Conservation (phyloP, 2,888 invertebrate genomes). For the Tachina fera region DNA sequence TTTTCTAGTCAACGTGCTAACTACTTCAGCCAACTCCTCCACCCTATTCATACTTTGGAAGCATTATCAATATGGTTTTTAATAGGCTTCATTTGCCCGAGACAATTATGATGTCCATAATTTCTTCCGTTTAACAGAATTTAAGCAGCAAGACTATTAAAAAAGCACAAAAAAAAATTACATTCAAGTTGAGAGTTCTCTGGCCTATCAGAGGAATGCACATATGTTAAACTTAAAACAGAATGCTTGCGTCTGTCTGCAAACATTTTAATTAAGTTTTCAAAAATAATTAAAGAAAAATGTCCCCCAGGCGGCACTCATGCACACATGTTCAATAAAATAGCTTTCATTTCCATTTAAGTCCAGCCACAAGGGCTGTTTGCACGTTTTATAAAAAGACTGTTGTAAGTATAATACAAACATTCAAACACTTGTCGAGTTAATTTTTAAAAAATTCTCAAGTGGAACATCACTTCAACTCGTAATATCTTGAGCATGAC, state of each 20-base stretch:
- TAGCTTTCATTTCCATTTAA: slow-evolving; percentile 7
- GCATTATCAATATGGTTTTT: too few relatives aligned
- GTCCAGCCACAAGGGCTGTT: not conserved
- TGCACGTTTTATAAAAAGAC: not conserved
- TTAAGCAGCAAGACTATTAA: not conserved
- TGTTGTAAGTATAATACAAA: not conserved
- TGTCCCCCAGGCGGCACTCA: slow-evolving; percentile 22
- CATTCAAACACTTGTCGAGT: not conserved
- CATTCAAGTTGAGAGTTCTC: slow-evolving; percentile 5
- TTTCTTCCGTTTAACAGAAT: not conserved
- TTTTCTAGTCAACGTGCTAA: too few relatives aligned
- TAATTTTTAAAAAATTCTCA: slow-evolving; percentile 48
- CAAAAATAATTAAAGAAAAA: slow-evolving; percentile 40
- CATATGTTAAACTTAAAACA: not conserved
- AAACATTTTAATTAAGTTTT: slow-evolving; percentile 68
- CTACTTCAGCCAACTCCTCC: too few relatives aligned
- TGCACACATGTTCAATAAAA: slow-evolving; percentile 31
- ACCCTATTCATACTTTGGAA: too few relatives aligned
- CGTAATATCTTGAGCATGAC: slow-evolving; percentile 16
- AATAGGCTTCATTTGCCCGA: too few relatives aligned
- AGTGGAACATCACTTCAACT: slow-evolving; percentile 5
- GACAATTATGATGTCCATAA: too few relatives aligned
- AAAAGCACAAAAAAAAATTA: not conserved
- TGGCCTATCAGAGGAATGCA: not conserved
- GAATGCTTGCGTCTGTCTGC: slow-evolving; percentile 3